These are phyloP conservation scores for Spongilla lacustris DNA, from an alignment of 37 sponge, comb jelly and placozoan species.

Conservation along the genomic window DNA sequence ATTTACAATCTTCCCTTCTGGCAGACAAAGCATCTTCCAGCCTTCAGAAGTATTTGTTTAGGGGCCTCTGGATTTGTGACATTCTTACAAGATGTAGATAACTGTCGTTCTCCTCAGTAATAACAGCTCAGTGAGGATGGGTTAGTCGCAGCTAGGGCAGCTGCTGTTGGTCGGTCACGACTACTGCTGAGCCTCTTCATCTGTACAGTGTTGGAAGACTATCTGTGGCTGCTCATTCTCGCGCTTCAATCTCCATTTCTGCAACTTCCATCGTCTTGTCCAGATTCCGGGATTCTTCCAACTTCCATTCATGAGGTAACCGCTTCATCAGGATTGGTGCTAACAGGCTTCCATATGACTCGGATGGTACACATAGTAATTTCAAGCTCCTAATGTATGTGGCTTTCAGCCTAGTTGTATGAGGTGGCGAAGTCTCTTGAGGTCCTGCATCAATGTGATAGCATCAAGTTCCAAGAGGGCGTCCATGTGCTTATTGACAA, in stretches of 20 bases:
- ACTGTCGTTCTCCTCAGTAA: conserved; percentile 21
- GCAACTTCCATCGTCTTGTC: background rate
- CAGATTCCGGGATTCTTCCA: conserved; percentile 4
- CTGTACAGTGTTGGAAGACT: background rate
- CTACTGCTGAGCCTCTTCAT: background rate
- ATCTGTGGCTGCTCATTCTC: conserved; percentile 14
- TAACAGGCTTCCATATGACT: conserved; percentile 32
- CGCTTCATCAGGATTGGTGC: conserved; percentile 24
- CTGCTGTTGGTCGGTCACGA: background rate
- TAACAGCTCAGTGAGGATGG: background rate
- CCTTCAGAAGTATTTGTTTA: too few relatives aligned
- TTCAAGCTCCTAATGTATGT: conserved; percentile 34
- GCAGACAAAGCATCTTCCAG: conserved; percentile 24
- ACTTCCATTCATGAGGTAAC: conserved; percentile 29
- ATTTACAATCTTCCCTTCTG: conserved; percentile 21
- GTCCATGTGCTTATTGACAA: conserved; percentile 47
- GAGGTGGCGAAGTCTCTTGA: conserved; percentile 8
- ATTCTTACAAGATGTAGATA: too few relatives aligned
- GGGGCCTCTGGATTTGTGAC: too few relatives aligned
- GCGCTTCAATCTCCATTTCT: conserved; percentile 24
- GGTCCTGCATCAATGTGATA: conserved; percentile 15
- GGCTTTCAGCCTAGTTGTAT: conserved; percentile 27
- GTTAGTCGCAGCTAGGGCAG: background rate
- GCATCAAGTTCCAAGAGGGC: conserved; percentile 1
- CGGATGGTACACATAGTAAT: conserved; percentile 20